Conservation (phyloP, 2,113 vertebrate species). For the Takifugu bimaculatus region DNA sequence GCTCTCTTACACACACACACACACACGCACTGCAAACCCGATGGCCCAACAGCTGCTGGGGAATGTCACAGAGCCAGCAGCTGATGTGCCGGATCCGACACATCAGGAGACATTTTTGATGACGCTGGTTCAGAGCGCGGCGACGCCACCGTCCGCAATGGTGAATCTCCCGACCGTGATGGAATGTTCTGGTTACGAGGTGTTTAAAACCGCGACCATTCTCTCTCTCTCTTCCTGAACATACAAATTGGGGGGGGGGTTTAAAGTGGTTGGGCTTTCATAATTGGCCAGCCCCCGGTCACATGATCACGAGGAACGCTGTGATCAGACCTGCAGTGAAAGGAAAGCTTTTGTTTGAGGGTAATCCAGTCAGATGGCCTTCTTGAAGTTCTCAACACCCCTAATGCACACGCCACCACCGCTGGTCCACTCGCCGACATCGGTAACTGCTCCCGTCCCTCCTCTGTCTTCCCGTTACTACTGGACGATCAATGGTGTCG, state of each 20-base stretch:
- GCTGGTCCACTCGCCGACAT: too few relatives aligned
- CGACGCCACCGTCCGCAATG: too few relatives aligned
- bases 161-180: too few relatives aligned
- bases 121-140: slow-evolving; percentile 22
- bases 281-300: slow-evolving; percentile 17
- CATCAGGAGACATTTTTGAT: slow-evolving; percentile 46
- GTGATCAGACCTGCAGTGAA: slow-evolving; percentile 26
- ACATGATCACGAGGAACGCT: slow-evolving; percentile 37
- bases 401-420: background rate
- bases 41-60: slow-evolving; percentile 62
- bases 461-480: too few relatives aligned
- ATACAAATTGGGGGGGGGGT: too few relatives aligned
- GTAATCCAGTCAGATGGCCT: slow-evolving; percentile 30
- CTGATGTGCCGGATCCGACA: slow-evolving; percentile 54
- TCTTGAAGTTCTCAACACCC: background rate
- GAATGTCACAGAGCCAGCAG: slow-evolving; percentile 57
- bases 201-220: slow-evolving; percentile 8
- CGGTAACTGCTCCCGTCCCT: too few relatives aligned
- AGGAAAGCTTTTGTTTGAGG: slow-evolving; percentile 38
- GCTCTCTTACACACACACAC: slow-evolving; percentile 10
- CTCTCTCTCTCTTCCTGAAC: background rate
- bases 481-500: too few relatives aligned
- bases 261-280: slow-evolving; percentile 1
- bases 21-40: slow-evolving; percentile 28
- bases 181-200: background rate